Conservation (phyloP, 1,140 invertebrate species). For the Penaeus japonicus region DNA sequence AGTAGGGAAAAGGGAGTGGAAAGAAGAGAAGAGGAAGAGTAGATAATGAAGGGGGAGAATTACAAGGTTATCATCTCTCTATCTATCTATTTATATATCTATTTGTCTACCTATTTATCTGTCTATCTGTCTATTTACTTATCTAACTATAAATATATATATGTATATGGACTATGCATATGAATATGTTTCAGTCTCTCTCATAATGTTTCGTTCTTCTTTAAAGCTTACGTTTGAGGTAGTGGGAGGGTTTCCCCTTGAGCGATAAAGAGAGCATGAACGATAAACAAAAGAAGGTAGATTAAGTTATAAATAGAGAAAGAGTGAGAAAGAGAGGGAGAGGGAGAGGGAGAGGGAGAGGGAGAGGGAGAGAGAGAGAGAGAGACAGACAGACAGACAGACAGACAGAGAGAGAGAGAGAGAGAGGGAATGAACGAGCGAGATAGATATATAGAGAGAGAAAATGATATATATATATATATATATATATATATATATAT, state of each 20-base stretch:
- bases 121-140: not conserved
- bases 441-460: not conserved
- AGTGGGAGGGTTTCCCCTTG: too few relatives aligned
- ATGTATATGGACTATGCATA: not conserved
- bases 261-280: too few relatives aligned
- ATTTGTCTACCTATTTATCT: not conserved
- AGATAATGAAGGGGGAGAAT: too few relatives aligned
- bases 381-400: too few relatives aligned
- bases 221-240: too few relatives aligned
- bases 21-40: too few relatives aligned
- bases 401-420: not conserved
- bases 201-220: too few relatives aligned
- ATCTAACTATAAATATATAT: not conserved
- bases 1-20: too few relatives aligned
- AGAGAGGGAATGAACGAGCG: not conserved
- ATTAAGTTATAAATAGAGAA: not conserved
- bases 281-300: too few relatives aligned
- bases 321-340: constrained; percentile 16
- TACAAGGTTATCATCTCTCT: too few relatives aligned
- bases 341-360: not conserved
- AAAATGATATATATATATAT: not conserved
- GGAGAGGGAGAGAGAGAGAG: constrained; percentile 6
- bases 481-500: not conserved
- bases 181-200: not conserved
- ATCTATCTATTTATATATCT: too few relatives aligned